Evolutionary conservation across 1,140 invertebrate species (phyloP).

Genomic region (Saxidomus purpurata): DNA sequence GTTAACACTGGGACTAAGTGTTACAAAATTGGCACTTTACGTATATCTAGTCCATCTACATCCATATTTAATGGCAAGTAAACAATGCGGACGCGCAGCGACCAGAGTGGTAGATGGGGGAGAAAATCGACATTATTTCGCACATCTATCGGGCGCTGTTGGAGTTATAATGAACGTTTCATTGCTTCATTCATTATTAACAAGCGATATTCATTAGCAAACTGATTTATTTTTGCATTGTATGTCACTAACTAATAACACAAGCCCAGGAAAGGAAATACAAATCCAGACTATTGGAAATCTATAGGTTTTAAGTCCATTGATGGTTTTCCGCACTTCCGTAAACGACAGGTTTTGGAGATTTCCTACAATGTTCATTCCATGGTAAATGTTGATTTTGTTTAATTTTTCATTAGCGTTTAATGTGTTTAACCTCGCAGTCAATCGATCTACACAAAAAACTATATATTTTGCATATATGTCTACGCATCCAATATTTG

Average conservation of each 20-base stretch:
- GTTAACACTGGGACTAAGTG: too few species aligned
- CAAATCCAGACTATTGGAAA: slow-evolving; percentile 7
- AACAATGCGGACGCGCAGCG: background rate
- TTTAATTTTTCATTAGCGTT: too few species aligned
- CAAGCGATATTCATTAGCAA: background rate
- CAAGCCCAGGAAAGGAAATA: background rate
- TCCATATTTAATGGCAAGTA: background rate
- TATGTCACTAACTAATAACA: background rate
- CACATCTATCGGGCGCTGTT: background rate
- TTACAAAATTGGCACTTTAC: background rate
- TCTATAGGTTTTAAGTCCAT: background rate
- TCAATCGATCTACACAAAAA: too few species aligned
- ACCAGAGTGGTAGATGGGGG: background rate
- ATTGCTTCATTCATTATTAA: slow-evolving; percentile 38
- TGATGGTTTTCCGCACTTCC: background rate
- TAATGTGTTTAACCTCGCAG: too few species aligned
- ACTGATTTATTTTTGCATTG: slow-evolving; percentile 34
- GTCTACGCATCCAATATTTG: too few species aligned
- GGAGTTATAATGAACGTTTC: background rate
- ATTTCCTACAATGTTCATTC: too few species aligned
- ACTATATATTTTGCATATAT: too few species aligned
- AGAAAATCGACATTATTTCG: background rate
- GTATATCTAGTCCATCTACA: background rate
- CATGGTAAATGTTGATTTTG: too few species aligned
- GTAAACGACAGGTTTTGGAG: too few species aligned